Evolutionary conservation across 2,797 vertebrate species (phyloP).

Genomic region (Danio kyathit): DNA sequence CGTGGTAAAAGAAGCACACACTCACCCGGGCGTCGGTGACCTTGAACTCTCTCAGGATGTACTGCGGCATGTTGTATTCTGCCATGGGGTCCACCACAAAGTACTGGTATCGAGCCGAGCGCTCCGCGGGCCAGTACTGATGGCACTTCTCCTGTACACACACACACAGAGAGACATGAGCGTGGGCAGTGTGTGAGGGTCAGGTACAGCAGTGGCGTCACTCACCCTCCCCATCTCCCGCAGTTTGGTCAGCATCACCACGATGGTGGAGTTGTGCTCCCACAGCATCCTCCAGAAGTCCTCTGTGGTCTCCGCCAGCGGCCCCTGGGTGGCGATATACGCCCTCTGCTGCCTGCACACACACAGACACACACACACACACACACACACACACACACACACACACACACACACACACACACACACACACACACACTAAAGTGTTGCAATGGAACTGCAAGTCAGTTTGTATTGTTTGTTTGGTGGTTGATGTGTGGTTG

Average conservation of each 20-base stretch:
- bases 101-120: conserved; percentile 96
- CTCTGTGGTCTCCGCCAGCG: conserved; percentile 95
- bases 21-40: conserved; percentile 89
- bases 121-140: conserved; percentile 97
- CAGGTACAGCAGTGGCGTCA: not conserved
- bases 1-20: not conserved
- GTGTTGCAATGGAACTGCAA: no score
- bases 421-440: no score
- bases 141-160: conserved; percentile 93
- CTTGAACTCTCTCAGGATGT: conserved; percentile 91
- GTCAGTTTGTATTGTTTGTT: no score
- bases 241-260: conserved; percentile 97
- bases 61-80: conserved; percentile 99
- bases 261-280: conserved; percentile 98
- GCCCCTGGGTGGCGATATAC: conserved; percentile 96
- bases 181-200: no score
- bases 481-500: no score
- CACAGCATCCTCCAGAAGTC: conserved; percentile 99
- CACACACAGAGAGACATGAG: not conserved
- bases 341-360: conserved; percentile 90
- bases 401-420: no score
- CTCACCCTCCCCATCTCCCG: conserved; percentile 95
- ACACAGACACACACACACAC: not conserved
- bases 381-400: no score
- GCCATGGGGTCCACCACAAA: conserved; percentile 99